A percentile compares a stretch with the other conserved stretches of the same genome.
These are phyloP conservation scores for Dipodomys ordii DNA, from an alignment of 2,113 vertebrate genomes.

Conservation along the genomic window DNA sequence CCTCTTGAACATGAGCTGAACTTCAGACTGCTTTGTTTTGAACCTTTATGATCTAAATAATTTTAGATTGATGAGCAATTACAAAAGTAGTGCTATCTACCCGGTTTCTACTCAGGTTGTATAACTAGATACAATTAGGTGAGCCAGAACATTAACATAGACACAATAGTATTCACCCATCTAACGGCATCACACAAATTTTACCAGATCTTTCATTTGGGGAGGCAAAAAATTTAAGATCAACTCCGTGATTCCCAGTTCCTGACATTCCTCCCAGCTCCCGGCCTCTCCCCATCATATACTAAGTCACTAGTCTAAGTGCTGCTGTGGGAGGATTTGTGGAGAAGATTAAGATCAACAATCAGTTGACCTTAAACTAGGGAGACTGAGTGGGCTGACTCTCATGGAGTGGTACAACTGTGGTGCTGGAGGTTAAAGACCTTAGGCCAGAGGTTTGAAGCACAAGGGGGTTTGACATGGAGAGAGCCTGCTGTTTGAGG, in stretches of 20 bases:
- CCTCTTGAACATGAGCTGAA: not conserved
- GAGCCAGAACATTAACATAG: not conserved
- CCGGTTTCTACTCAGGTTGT: not conserved
- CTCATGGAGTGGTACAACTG: conserved; percentile 5
- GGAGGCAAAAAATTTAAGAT: too few species aligned
- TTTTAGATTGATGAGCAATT: not conserved
- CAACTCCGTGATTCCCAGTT: too few species aligned
- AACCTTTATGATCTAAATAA: conserved; percentile 18
- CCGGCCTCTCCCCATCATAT: not conserved
- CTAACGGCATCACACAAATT: not conserved
- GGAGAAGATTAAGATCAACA: not conserved
- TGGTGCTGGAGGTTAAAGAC: conserved; percentile 1
- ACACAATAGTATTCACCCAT: not conserved
- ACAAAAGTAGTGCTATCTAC: not conserved
- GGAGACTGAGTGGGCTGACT: not conserved
- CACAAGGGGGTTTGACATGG: not conserved
- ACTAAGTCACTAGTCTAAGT: not conserved
- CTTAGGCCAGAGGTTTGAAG: conserved; percentile 4
- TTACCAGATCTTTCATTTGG: not conserved
- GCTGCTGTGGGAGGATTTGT: not conserved
- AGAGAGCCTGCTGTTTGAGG: not conserved
- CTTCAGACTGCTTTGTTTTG: not conserved
- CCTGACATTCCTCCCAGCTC: too few species aligned
- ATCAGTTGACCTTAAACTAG: not conserved
- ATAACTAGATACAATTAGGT: not conserved